These are phyloP conservation scores for Diorhabda carinulata DNA, from an alignment of 1,140 invertebrate genomes.

Conservation along the genomic window DNA sequence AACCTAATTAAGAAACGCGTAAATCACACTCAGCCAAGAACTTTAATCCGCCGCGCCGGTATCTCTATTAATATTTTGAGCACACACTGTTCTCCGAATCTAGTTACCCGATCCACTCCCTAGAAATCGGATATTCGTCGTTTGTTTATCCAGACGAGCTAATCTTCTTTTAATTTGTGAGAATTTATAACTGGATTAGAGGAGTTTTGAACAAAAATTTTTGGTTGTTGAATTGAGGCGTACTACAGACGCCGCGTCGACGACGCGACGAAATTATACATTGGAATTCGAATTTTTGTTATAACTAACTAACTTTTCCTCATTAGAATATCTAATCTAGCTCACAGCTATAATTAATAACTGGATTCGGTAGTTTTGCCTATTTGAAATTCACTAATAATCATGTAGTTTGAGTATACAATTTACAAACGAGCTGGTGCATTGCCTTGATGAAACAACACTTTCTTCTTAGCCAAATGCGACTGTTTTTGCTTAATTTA, in stretches of 20 bases:
- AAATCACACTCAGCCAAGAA: constrained; percentile 2
- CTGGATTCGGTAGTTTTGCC: no score
- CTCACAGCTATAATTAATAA: no score
- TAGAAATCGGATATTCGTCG: constrained; percentile 1
- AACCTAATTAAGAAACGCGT: neutral
- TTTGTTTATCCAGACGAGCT: neutral
- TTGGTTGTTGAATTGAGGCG: neutral
- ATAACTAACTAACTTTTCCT: no score
- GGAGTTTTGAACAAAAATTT: neutral
- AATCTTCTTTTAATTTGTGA: constrained; percentile 1
- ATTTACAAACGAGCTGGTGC: no score
- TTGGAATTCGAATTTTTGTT: no score
- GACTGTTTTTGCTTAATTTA: no score
- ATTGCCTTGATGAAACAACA: no score
- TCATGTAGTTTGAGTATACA: no score
- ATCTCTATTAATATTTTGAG: constrained; percentile 3
- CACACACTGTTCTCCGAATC: neutral
- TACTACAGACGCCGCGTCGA: neutral
- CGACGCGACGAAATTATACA: neutral
- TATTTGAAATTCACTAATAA: no score
- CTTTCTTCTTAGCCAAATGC: no score
- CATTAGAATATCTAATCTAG: no score
- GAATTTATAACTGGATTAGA: neutral
- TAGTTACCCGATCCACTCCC: constrained; percentile 1
- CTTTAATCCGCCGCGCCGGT: neutral